Evolutionary conservation across 2,113 vertebrate species (phyloP), one percentile per base, ranked within the genome.

Genomic region (Phrynosoma platyrhinos): DNA sequence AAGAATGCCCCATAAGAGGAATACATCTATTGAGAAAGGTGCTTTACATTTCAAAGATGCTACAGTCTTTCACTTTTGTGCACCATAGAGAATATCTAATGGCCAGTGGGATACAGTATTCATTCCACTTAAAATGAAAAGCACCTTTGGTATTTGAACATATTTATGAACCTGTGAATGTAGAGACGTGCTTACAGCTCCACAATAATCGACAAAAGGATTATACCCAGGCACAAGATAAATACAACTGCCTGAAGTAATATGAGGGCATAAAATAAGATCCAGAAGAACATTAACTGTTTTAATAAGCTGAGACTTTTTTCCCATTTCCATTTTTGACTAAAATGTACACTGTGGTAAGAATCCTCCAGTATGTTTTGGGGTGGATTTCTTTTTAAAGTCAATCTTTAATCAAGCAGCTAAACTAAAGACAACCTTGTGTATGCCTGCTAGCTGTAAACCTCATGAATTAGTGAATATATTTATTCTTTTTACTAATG

Each of bases 61-160:
- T 71, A 88, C 2, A 91, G 6, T 30, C 14, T 88, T 90, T 91
- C 86, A 77, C 3, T 89, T 92, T 71, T 88, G 0, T 83, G 62
- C 58, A 36, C 64, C 89, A 23, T 18, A 83, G 52, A 87, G 62
- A 93, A 68, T 87, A 92, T 86, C 53, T 89, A 90, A 88, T 87
- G 68, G 32, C 69, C 85, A 86, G 55, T 76, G 27, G 85, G 90
- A 93, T 91, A 82, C n/a, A 93, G 92, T 89, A 92, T 89, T 91
- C 89, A 91, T 93, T 93, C 72, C 20, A 89, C 71, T 89, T 93
- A 89, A 89, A 92, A 95, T 88, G 55, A 93, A 93, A 93, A 94
- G 23, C 0, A 4, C 25, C 55, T 94, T 91, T 85, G 62, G 58
- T 93, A 93, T 93, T 92, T 90, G 64, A 91, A 92, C 75, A 21